Evolutionary conservation across 2,797 vertebrate genomes (phyloP).

Genomic region (Poeciliopsis gracilis): DNA sequence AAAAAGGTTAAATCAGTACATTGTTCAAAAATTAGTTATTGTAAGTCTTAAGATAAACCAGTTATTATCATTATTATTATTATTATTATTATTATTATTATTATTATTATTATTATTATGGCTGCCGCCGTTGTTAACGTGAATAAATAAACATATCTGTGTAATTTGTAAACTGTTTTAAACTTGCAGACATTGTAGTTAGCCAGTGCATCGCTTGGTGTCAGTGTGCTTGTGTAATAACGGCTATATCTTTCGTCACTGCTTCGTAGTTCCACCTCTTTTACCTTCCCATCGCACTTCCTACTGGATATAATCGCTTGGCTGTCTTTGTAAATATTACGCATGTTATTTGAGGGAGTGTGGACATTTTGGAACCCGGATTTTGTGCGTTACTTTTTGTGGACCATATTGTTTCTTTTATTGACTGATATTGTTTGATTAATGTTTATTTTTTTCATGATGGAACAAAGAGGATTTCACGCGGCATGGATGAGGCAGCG

Average conservation of each 20-base stretch:
- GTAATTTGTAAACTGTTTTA: no score
- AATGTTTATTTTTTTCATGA: not conserved
- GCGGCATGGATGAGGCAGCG: not conserved
- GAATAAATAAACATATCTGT: no score
- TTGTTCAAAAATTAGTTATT: not conserved
- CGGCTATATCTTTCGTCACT: not conserved
- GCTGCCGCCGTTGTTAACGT: no score
- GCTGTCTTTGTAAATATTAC: not conserved
- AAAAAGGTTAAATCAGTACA: not conserved
- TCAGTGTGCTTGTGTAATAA: constrained; percentile 28
- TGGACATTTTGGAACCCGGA: not conserved
- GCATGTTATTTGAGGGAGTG: not conserved
- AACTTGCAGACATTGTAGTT: not conserved
- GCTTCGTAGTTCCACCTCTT: not conserved
- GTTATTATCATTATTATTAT: not conserved
- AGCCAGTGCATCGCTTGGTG: constrained; percentile 24
- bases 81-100: no score
- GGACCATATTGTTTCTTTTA: not conserved
- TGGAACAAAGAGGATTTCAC: constrained; percentile 54
- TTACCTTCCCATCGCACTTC: not conserved
- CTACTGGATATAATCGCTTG: not conserved
- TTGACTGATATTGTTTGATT: not conserved
- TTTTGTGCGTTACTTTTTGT: not conserved
- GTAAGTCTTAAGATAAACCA: not conserved
- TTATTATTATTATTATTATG: no score